Evolutionary conservation across 2,888 invertebrate species (phyloP).

Genomic region (Sarcophaga carnaria): DNA sequence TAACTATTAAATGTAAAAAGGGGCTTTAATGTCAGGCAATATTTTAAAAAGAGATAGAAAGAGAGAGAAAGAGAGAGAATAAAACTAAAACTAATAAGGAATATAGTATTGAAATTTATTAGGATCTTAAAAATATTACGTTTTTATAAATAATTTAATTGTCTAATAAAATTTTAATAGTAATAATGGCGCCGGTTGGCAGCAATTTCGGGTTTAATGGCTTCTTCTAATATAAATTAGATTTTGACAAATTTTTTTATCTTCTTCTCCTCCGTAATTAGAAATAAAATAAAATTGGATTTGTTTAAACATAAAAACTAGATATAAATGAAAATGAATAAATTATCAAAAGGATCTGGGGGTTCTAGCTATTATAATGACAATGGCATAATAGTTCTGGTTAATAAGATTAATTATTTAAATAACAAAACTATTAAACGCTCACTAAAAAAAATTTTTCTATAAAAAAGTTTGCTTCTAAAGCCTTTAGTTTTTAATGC

Average conservation of each 20-base stretch:
- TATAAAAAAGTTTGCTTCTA: no score
- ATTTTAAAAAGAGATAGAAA: slow-evolving; percentile 12
- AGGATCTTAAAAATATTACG: slow-evolving; percentile 25
- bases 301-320: not conserved
- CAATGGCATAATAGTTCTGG: no score
- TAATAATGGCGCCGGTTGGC: slow-evolving; percentile 29
- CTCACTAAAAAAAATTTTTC: no score
- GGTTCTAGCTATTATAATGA: no score
- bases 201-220: not conserved
- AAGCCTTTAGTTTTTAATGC: no score
- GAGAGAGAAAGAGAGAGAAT: not conserved
- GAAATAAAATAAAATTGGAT: not conserved
- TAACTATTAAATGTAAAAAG: slow-evolving; percentile 21
- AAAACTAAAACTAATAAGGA: slow-evolving; percentile 37
- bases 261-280: no score
- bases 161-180: slow-evolving; percentile 29
- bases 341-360: not conserved
- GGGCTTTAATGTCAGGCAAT: slow-evolving; percentile 24
- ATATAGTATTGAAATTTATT: slow-evolving; percentile 39
- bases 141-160: slow-evolving; percentile 44
- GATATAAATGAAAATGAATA: not conserved
- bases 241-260: not conserved
- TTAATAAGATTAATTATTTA: no score
- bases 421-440: no score
- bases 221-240: not conserved